A percentile compares a stretch with the other conserved stretches of the same genome.
Evolutionary conservation across 2,888 invertebrate genomes (phyloP).

Genomic region (Choristoneura rosaceana): DNA sequence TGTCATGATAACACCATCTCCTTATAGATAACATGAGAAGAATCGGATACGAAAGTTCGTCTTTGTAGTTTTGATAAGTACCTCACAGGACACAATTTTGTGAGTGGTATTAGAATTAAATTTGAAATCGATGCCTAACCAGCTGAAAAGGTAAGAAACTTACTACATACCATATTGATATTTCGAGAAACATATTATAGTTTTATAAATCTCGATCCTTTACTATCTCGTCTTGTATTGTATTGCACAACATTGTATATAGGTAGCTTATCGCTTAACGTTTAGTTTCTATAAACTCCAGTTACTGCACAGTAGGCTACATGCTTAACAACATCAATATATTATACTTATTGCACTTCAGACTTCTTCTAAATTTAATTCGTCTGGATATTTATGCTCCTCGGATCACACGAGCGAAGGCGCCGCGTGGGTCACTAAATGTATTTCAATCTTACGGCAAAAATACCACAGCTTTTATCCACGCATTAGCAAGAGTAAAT

Average conservation of each 20-base stretch:
- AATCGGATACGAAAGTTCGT: slow-evolving; percentile 34
- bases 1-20: slow-evolving; percentile 71
- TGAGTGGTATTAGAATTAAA: slow-evolving; percentile 47
- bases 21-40: slow-evolving; percentile 49
- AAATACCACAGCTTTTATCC: slow-evolving; percentile 10
- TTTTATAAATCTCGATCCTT: neutral
- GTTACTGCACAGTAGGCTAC: too few species aligned
- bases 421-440: slow-evolving; percentile 48
- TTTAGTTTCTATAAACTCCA: too few species aligned
- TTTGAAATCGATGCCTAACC: slow-evolving; percentile 59
- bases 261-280: neutral
- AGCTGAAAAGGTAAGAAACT: slow-evolving; percentile 65
- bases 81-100: slow-evolving; percentile 26
- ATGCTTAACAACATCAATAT: neutral
- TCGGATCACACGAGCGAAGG: slow-evolving; percentile 31
- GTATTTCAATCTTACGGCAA: neutral
- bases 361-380: slow-evolving; percentile 2
- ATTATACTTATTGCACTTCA: neutral
- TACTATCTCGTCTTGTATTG: neutral
- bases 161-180: neutral
- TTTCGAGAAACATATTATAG: neutral
- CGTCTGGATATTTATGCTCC: slow-evolving; percentile 3
- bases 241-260: neutral
- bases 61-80: slow-evolving; percentile 33
- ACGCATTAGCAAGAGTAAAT: neutral